Base-by-base conservation (phyloP, 1,140 invertebrate species). In the Plectrocnemia conspersa region DNA sequence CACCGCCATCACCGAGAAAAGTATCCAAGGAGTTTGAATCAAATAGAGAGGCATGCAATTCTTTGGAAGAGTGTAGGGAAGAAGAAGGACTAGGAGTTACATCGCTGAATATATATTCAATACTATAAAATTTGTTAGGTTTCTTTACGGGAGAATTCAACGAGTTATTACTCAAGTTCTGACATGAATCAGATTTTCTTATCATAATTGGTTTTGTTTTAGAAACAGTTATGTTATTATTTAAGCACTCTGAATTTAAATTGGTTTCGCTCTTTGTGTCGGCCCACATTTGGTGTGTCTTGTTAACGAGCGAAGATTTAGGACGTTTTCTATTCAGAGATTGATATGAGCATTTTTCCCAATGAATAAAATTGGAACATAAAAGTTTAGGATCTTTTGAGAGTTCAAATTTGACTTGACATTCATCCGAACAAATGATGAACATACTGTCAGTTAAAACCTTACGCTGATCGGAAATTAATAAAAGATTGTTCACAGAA, bases 351-450 rank as follows among this genome's bases (percentile, higher is more conserved):
- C 72, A 62, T 36, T 69, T 64, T 50, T 75, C 70, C 73, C 73
- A 75, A 11, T 74, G 59, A 50, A 75, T 72, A 16, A 75, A 69
- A 50, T 75, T 69, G 46, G 73, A 67, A 41, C 69, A 72, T 0
- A 67, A 64, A 10, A 73, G 58, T 71, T 63, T 54, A 0, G 62
- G 38, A 35, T 63, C 52, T 2, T 9, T 45, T 1, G 61, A 49
- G 29, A 55, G 19, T 24, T 60, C 58, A 32, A 56, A 57, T 50
- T 56, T 53, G 1, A 55, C 4, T 25, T 52, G 15, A 27, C 52
- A 59, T 6, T n/a, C 23, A 29, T 57, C 33, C 0, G 58, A 54
- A 52, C 63, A 67, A 33, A 58, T 54, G 50, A 61, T 54, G 16
- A 54, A 57, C 52, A 56, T 56, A 40, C 52, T 59, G 9, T 59